Evolutionary conservation across 2,888 invertebrate genomes (phyloP), one percentile per base, ranked within the genome.

Genomic region (Drosophila barbarae): DNA sequence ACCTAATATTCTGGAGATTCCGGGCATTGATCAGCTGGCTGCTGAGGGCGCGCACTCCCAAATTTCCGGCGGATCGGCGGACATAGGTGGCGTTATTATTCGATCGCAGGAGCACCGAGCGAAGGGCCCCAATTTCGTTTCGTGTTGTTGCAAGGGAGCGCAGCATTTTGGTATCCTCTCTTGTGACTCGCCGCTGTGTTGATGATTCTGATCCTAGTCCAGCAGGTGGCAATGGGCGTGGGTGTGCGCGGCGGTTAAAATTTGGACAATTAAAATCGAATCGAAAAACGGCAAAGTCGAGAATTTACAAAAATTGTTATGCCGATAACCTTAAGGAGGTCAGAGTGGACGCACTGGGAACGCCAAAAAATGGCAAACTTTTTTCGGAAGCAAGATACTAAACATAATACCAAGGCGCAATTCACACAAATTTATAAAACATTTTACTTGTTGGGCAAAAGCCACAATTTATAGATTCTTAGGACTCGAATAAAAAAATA

Each of bases 111-210:
- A 93, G 88, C 84, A 92, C 90, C 87, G 92, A 91, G 85, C 92
- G 93, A 81, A 94, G 88, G 35, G 76, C 72, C 72, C 86, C 71
- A 81, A 93, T 89, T 88, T 93, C 93, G 89, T 93, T 93, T 91
- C 94, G 93, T 89, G 92, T 90, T 85, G 92, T 90, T 87, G 92
- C 90, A 85, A 94, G 92, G 89, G 93, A 93, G 91, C 95, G 93
- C 90, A 95, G 91, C 95, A 95, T 95, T 89, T 38, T 52, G 3
- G 10, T 42, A 58, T 58, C 32, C 46, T 63, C 49, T 28, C 13
- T 42, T 28, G 50, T 50, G 18, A 34, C 21, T 46, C 39, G 52
- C 34, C 42, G 30, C 36, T 57, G 52, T 32, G 23, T 47, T 32
- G 18, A 21, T 47, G 23, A 26, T 41, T 32, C 39, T 30, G 38